phyloP scores from a whole-genome alignment of 2,888 invertebrate genomes.

The Rhagium mordax region DNA sequence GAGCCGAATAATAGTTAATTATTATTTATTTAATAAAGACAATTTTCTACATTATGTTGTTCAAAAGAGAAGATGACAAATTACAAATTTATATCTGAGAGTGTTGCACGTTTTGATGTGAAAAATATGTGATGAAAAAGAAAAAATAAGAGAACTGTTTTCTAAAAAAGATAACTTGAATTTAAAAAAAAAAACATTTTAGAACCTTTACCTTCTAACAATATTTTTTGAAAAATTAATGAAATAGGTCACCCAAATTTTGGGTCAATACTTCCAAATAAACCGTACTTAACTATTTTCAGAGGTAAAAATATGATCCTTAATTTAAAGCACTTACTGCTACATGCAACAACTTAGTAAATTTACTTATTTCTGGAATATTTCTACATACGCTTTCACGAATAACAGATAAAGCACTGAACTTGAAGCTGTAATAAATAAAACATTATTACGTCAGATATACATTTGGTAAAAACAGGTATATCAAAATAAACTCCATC shows the following conservation, averaged over 20 bases:
- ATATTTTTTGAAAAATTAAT: too few species aligned
- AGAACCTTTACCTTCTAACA: too few species aligned
- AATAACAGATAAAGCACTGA: not conserved
- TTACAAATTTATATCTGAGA: not conserved
- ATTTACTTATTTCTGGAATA: not conserved
- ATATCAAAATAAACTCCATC: not conserved
- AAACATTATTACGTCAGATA: not conserved
- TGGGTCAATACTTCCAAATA: too few species aligned
- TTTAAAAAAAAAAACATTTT: too few species aligned
- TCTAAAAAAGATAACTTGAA: too few species aligned
- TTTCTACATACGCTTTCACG: not conserved
- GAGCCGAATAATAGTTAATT: too few species aligned
- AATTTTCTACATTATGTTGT: not conserved
- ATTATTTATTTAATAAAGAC: not conserved
- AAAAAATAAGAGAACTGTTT: too few species aligned
- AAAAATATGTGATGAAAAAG: constrained; percentile 9
- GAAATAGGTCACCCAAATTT: not conserved
- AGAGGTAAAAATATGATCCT: not conserved
- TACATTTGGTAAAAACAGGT: not conserved
- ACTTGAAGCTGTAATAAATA: not conserved
- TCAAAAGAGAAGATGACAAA: not conserved
- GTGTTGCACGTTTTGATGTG: not conserved
- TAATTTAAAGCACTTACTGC: not conserved
- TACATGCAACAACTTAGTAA: not conserved
- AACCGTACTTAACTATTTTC: too few species aligned